phyloP scores from a whole-genome alignment of 2,888 invertebrate species.

The Mechanitis messenoides region DNA sequence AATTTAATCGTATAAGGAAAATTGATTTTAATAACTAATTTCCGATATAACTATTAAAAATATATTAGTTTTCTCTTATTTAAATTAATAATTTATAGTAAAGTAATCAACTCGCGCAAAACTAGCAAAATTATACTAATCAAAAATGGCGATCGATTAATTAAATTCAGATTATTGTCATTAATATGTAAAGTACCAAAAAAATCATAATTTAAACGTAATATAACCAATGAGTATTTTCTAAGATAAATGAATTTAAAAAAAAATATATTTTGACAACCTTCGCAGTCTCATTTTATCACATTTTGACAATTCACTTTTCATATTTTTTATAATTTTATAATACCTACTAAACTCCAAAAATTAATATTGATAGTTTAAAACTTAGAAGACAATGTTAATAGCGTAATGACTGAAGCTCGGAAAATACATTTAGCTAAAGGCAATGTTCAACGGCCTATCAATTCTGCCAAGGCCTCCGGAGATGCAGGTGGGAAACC shows the following conservation, averaged over 20 bases:
- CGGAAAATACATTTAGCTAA: slow-evolving; percentile 36
- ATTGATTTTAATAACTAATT: too few species aligned
- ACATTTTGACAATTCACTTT: slow-evolving; percentile 13
- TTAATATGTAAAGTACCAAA: too few species aligned
- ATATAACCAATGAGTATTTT: slow-evolving; percentile 1
- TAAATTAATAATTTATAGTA: too few species aligned
- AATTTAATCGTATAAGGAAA: too few species aligned
- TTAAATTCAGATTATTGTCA: too few species aligned
- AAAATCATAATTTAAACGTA: too few species aligned
- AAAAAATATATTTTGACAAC: background rate
- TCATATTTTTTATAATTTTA: slow-evolving; percentile 12
- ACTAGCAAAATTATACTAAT: too few species aligned
- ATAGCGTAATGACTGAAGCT: slow-evolving; percentile 23
- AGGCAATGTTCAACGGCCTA: slow-evolving; percentile 20
- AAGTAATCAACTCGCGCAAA: too few species aligned
- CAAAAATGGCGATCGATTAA: too few species aligned
- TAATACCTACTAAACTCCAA: slow-evolving; percentile 5
- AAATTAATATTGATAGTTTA: slow-evolving; percentile 2
- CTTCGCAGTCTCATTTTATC: background rate
- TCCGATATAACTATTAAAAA: too few species aligned
- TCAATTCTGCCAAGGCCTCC: slow-evolving; percentile 25
- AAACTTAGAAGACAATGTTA: slow-evolving; percentile 11
- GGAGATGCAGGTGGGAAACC: slow-evolving; percentile 28
- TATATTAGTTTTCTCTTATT: too few species aligned
- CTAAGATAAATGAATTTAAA: background rate